Evolutionary conservation across 2,113 vertebrate species (phyloP), one percentile per base, ranked within the genome.

Genomic region (Myotis yumanensis): DNA sequence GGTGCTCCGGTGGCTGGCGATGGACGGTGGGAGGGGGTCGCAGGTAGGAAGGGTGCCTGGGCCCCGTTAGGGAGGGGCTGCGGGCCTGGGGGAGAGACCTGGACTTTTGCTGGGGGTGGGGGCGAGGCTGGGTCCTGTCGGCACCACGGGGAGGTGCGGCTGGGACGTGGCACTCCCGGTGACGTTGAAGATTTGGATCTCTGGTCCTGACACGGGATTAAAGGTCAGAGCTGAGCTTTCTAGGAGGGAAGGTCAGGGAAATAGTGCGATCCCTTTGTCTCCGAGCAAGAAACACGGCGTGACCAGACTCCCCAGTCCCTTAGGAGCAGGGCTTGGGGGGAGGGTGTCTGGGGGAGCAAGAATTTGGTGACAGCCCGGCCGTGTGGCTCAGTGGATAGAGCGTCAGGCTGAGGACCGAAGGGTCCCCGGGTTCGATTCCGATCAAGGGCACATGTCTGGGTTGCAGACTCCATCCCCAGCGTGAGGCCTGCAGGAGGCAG

Each of bases 211-310:
- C 2, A 3, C 18, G 32, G 85, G 35, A 51, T 81, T 57, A 87
- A 93, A 91, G 86, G 46, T 82, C 87, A 43, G 30, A 91, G 68
- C 79, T 15, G 89, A 90, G 46, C 43, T 73, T 32, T 35, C 25
- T 11, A 3, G 37, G n/a, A 72, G 69, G 40, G 46, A 90, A n/a
- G 51, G 25, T 57, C 82, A 16, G 77, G 68, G 62, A 81, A 28
- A 48, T 23, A 23, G 22, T 7, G 22, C 17, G 4, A 22, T 35
- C 28, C 43, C 40, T 92, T 15, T 30, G 69, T 57, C 43, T 43
- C 30, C 0, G 8, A 68, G 52, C 76, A 59, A 22, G 40, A 73
- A 66, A 51, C 40, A 8, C 71, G n/a, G 90, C 20, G 30, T 12
- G 43, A 76, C 40, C 30, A 25, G 80, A 18, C 3, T 40, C 22